Conservation (phyloP, 2,888 invertebrate genomes). For the Cotesia congregata region DNA sequence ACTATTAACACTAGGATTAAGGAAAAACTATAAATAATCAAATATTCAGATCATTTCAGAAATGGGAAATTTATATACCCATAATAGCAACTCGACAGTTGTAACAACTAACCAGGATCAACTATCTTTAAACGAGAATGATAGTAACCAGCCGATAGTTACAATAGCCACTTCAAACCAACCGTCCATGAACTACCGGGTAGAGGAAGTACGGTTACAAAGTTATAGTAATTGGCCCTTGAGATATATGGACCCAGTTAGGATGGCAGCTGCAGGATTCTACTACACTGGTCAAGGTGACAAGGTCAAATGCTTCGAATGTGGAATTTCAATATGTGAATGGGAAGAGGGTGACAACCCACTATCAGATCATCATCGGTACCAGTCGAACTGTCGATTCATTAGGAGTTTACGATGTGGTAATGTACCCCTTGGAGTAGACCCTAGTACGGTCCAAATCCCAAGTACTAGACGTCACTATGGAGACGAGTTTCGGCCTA, state of each 20-base stretch:
- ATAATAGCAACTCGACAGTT: constrained; percentile 28
- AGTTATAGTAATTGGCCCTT: constrained; percentile 81
- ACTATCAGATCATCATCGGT: constrained; percentile 83
- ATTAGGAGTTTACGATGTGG: constrained; percentile 77
- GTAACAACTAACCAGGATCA: not conserved
- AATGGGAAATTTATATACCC: too few relatives aligned
- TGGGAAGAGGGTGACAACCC: constrained; percentile 90
- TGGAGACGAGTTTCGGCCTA: constrained; percentile 65
- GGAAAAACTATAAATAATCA: too few relatives aligned
- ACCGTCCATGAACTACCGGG: constrained; percentile 55
- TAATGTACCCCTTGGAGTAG: constrained; percentile 73
- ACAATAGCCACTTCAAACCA: constrained; percentile 57
- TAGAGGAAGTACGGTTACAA: constrained; percentile 76
- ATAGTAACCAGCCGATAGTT: constrained; percentile 40
- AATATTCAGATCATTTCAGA: too few relatives aligned
- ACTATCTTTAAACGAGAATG: not conserved
- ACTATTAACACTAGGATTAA: too few relatives aligned
- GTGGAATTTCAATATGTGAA: constrained; percentile 83
- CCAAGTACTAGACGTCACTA: constrained; percentile 72
- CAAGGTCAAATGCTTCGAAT: constrained; percentile 86
- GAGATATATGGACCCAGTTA: constrained; percentile 74
- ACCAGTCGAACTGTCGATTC: constrained; percentile 86
- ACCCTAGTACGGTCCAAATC: constrained; percentile 63
- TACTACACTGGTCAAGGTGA: constrained; percentile 83
- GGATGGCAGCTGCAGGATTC: constrained; percentile 86